Evolutionary conservation across 2,113 vertebrate genomes (phyloP).

Genomic region (Pogona vitticeps): DNA sequence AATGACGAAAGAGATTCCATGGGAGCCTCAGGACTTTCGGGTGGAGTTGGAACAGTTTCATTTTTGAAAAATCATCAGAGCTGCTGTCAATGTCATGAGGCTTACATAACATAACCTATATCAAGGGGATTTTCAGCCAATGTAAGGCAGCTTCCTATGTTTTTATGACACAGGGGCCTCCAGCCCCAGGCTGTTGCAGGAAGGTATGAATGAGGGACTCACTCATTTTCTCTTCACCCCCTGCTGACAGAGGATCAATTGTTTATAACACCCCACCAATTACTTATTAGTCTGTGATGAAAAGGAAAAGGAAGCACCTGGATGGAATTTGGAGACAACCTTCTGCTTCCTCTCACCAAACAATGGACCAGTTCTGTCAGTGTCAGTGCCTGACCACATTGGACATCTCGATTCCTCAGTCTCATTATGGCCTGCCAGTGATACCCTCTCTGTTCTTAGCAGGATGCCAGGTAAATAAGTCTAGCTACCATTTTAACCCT

Average conservation of each 20-base stretch:
- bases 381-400: not conserved
- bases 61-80: too few relatives aligned
- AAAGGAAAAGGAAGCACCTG: too few relatives aligned
- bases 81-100: too few relatives aligned
- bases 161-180: too few relatives aligned
- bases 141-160: too few relatives aligned
- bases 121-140: too few relatives aligned
- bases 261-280: not conserved
- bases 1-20: too few relatives aligned
- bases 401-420: too few relatives aligned
- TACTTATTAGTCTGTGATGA: not conserved
- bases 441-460: not conserved
- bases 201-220: not conserved
- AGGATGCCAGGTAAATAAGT: not conserved
- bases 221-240: not conserved
- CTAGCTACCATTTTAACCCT: not conserved
- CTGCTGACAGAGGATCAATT: not conserved
- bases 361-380: too few relatives aligned
- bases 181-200: not conserved
- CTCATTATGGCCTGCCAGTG: not conserved
- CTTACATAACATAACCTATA: too few relatives aligned
- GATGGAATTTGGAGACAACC: not conserved
- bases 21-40: too few relatives aligned
- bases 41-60: too few relatives aligned
- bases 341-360: not conserved